Evolutionary conservation across 2,113 vertebrate species (phyloP).

Genomic region (Clupea harengus): DNA sequence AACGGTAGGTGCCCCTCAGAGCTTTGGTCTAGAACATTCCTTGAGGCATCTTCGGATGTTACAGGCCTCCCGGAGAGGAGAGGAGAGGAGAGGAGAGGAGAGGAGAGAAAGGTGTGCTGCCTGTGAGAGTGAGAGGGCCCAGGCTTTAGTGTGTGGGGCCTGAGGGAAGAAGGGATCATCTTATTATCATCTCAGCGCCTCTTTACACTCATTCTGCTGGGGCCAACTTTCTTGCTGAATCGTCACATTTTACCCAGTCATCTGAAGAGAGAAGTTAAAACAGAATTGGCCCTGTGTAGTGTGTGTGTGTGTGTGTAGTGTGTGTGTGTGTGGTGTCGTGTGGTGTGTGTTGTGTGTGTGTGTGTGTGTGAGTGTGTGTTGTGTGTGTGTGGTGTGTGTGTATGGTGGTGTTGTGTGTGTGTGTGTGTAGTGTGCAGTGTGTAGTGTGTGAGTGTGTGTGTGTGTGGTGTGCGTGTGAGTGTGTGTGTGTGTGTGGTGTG

Average conservation of each 20-base stretch:
- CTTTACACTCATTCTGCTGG: not conserved
- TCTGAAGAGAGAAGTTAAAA: not conserved
- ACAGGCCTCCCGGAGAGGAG: not conserved
- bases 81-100: not conserved
- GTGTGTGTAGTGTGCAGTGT: no score
- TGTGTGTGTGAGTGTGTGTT: not conserved
- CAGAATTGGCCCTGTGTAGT: not conserved
- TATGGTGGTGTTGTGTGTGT: not conserved
- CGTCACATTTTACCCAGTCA: not conserved
- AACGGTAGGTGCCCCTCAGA: slow-evolving; percentile 75
- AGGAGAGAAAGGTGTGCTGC: no score
- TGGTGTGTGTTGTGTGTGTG: no score
- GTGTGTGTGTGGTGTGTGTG: no score
- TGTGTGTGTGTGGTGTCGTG: not conserved
- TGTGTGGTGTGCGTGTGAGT: no score
- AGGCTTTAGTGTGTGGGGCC: no score
- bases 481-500: not conserved
- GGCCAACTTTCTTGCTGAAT: not conserved
- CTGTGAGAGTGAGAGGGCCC: no score
- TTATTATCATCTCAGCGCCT: not conserved
- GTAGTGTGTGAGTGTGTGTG: no score
- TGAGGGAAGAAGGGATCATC: not conserved
- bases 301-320: not conserved
- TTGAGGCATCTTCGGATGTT: not conserved
- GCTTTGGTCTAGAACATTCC: not conserved